Percentiles rank a stretch among this genome's conserved stretches.
phyloP scores from a whole-genome alignment of 2,113 vertebrate species.

The Spilogale gracilis region DNA sequence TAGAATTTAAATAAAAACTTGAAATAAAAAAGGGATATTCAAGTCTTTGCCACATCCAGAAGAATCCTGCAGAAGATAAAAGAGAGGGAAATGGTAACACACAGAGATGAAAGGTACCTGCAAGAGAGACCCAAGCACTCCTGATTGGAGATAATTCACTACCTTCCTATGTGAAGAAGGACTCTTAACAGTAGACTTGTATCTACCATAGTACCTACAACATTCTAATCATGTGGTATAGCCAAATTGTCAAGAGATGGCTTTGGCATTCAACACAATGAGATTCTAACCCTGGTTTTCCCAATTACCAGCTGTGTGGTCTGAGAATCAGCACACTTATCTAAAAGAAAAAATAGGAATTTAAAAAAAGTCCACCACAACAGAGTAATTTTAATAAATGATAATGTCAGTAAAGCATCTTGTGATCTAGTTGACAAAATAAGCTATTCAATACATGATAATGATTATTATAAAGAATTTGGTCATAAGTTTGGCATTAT shows the following conservation, averaged over 20 bases:
- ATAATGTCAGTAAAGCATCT: constrained; percentile 22
- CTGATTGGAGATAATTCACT: constrained; percentile 37
- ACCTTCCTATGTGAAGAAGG: constrained; percentile 5
- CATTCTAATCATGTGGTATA: not conserved
- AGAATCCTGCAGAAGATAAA: not conserved
- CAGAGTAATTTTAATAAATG: constrained; percentile 23
- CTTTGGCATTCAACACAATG: constrained; percentile 22
- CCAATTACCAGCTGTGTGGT: not conserved
- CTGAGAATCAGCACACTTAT: not conserved
- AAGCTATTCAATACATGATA: not conserved
- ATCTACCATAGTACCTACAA: not conserved
- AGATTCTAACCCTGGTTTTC: constrained; percentile 9
- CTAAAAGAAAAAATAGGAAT: constrained; percentile 26
- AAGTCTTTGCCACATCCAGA: not conserved
- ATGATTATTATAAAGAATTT: not conserved
- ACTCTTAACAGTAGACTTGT: not conserved
- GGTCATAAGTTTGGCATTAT: not conserved
- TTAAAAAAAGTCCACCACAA: not conserved
- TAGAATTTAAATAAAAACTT: not conserved
- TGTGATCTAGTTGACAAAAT: not conserved
- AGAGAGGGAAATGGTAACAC: not conserved
- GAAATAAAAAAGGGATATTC: not conserved
- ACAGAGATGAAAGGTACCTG: not conserved
- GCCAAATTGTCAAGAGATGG: not conserved
- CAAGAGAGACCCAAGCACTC: not conserved